Evolutionary conservation across 92 coral and sea anemone species (phyloP).

Genomic region (Epizoanthus rinbou): DNA sequence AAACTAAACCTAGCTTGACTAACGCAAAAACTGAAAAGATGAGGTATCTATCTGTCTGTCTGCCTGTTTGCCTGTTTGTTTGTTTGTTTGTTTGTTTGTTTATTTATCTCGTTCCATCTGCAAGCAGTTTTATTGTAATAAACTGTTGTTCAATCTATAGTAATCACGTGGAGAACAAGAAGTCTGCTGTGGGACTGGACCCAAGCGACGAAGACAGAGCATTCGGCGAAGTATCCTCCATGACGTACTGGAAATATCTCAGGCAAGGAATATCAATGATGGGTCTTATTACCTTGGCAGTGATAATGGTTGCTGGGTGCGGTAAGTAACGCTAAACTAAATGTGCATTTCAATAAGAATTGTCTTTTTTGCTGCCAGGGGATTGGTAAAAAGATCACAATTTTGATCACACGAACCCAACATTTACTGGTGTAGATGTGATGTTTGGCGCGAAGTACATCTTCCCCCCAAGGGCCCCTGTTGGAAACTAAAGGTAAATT

Average conservation of each 20-base stretch:
- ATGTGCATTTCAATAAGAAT: too few relatives aligned
- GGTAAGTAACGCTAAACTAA: slow-evolving; percentile 10
- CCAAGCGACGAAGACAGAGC: slow-evolving; percentile 34
- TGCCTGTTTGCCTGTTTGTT: too few relatives aligned
- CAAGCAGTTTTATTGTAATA: too few relatives aligned
- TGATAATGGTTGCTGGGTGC: not conserved
- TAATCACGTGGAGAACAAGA: not conserved
- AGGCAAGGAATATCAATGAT: slow-evolving; percentile 11
- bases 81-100: too few relatives aligned
- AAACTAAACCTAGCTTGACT: not conserved
- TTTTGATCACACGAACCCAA: too few relatives aligned
- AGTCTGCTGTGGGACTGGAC: not conserved
- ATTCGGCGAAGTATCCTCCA: slow-evolving; percentile 7
- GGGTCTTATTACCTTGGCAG: not conserved
- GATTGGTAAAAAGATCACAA: too few relatives aligned
- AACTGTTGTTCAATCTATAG: not conserved
- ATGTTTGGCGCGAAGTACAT: too few relatives aligned
- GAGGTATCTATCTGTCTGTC: not conserved
- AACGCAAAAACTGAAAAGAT: not conserved
- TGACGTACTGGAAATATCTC: slow-evolving; percentile 22
- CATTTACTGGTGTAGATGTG: too few relatives aligned
- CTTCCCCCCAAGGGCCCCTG: too few relatives aligned
- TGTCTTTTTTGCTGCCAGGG: too few relatives aligned
- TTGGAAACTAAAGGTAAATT: too few relatives aligned
- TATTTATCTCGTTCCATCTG: too few relatives aligned